Base-by-base conservation (phyloP, 2,113 vertebrate species). In the Nanorana parkeri region DNA sequence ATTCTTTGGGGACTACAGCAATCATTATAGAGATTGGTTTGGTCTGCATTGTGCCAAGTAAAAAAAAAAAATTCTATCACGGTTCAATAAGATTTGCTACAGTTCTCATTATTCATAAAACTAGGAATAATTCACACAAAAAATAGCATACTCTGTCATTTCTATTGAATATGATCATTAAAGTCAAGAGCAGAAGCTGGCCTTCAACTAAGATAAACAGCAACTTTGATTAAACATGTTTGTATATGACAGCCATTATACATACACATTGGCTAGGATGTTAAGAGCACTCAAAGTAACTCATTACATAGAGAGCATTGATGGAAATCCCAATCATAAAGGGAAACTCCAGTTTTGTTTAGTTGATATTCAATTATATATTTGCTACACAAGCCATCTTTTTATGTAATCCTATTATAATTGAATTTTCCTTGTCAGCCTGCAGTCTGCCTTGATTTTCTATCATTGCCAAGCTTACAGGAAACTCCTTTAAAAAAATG, bases 81-180 rank as follows among this genome's bases (percentile, higher is more conserved):
- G n/a, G 60, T 28, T 23, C 60, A 77, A 65, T 52, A 77, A 60
- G 60, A 77, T 77, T 75, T 75, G 55, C 55, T 36, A 61, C 72
- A 75, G 21, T 75, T 23, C 72, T 75, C 72, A 75, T 75, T 60
- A 75, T 75, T 75, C 29, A 75, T 75, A 56, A 75, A 75, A 75
- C 55, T 60, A 23, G 72, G 56, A 75, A 19, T 61, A 61, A 61
- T 61, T 29, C 72, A 24, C 72, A 24, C 41, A n/a, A 61, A 60
- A 75, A 61, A 15, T 75, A 23, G 72, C 15, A 41, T 24, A 29
- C 55, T 61, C 29, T 75, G 17, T 75, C 15, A 75, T 61, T 61
- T 61, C 29, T 41, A 29, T 60, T 32, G 36, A 32, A 41, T 23
- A 23, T 15, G n/a, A 75, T 75, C 72, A 75, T 75, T 75, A 75